phyloP scores from a whole-genome alignment of 2,113 vertebrate genomes.

The Xiphophorus hellerii region DNA sequence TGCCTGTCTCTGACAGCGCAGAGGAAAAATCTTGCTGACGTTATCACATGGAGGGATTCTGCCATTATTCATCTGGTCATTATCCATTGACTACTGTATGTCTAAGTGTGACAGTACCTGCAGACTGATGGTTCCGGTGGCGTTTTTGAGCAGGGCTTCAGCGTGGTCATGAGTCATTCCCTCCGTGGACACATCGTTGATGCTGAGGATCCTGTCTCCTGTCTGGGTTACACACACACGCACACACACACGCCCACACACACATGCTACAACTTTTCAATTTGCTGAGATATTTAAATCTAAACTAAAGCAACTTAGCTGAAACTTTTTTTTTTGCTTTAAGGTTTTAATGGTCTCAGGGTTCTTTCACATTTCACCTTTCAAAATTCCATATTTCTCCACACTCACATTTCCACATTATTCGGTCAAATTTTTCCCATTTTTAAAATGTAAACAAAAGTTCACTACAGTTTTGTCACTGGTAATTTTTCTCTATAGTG shows the following conservation, averaged over 20 bases:
- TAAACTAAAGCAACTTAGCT: not conserved
- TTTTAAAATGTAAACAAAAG: too few species aligned
- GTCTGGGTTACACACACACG: slow-evolving; percentile 72
- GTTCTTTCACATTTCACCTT: not conserved
- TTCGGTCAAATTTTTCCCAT: too few species aligned
- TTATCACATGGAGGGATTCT: not conserved
- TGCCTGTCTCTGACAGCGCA: slow-evolving; percentile 14
- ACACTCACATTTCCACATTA: too few species aligned
- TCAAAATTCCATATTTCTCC: too few species aligned
- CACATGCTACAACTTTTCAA: slow-evolving; percentile 6
- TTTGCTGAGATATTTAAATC: not conserved
- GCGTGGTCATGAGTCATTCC: slow-evolving; percentile 88
- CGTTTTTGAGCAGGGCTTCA: slow-evolving; percentile 84
- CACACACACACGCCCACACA: slow-evolving; percentile 3
- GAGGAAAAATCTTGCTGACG: slow-evolving; percentile 26
- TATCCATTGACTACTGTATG: slow-evolving; percentile 10
- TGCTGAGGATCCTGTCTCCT: slow-evolving; percentile 90
- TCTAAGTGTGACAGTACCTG: slow-evolving; percentile 79
- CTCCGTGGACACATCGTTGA: slow-evolving; percentile 86
- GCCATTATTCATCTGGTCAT: slow-evolving; percentile 27
- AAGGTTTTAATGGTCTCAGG: not conserved
- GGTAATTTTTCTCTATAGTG: too few species aligned
- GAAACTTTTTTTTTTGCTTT: not conserved
- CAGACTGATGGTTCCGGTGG: slow-evolving; percentile 84
- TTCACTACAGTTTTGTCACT: too few species aligned